A percentile compares a stretch with the other conserved stretches of the same genome.
These are phyloP conservation scores for Melanophora roralis DNA, from an alignment of 2,888 invertebrate species.

Conservation along the genomic window DNA sequence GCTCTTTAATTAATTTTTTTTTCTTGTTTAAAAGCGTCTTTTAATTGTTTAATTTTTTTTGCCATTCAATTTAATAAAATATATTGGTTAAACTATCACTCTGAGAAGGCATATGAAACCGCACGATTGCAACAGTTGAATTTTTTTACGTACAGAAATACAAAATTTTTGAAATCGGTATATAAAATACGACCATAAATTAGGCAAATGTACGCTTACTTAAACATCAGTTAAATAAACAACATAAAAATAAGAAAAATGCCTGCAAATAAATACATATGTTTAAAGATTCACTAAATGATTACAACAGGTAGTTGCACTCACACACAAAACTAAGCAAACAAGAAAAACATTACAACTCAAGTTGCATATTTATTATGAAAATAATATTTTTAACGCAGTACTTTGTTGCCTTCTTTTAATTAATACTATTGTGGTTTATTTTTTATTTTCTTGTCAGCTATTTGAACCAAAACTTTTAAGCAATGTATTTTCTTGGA, in stretches of 20 bases:
- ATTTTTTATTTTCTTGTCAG: too few relatives aligned
- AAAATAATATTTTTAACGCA: constrained; percentile 7
- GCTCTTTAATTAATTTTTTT: background rate
- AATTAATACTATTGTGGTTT: too few relatives aligned
- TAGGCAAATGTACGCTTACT: background rate
- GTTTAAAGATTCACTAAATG: background rate
- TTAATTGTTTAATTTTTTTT: background rate
- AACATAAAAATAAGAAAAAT: background rate
- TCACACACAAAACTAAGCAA: background rate
- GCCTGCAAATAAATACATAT: background rate
- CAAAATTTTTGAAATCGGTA: too few relatives aligned
- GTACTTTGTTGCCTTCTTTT: background rate
- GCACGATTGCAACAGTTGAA: constrained; percentile 32
- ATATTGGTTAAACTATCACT: background rate
- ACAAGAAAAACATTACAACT: background rate
- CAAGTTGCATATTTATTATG: background rate
- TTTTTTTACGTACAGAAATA: background rate
- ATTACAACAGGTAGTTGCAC: constrained; percentile 40
- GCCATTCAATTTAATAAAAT: too few relatives aligned
- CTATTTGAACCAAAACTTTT: too few relatives aligned
- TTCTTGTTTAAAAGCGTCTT: background rate
- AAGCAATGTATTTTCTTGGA: too few relatives aligned
- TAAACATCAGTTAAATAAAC: background rate
- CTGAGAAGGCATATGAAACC: background rate
- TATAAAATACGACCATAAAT: too few relatives aligned